Percentiles rank a stretch among this genome's conserved stretches.
phyloP scores from a whole-genome alignment of 1,140 invertebrate species.

The Lepidurus packardi region DNA sequence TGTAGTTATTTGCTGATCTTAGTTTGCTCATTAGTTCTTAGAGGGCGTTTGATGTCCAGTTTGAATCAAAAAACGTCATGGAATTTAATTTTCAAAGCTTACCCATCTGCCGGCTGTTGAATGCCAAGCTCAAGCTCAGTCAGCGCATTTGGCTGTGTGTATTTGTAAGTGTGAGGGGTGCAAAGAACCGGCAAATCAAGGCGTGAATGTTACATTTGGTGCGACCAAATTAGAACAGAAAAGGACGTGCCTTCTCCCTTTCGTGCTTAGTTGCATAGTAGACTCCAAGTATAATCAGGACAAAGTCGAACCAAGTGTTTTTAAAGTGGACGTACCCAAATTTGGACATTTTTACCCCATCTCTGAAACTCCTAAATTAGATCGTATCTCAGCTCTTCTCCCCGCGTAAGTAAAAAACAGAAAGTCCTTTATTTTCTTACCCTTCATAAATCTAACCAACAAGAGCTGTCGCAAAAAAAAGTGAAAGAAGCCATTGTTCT shows the following conservation, averaged over 20 bases:
- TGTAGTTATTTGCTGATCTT: too few species aligned
- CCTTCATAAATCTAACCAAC: background rate
- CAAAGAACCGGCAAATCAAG: background rate
- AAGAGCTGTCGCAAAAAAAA: background rate
- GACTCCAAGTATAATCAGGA: too few species aligned
- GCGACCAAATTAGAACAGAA: slow-evolving; percentile 10
- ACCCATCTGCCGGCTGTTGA: slow-evolving; percentile 5
- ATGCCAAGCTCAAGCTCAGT: background rate
- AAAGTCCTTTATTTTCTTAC: background rate
- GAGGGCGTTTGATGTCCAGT: background rate
- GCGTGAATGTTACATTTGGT: background rate
- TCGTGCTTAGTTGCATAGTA: background rate
- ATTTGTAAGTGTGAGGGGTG: background rate
- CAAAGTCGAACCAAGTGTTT: too few species aligned
- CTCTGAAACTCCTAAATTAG: background rate
- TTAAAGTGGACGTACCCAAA: background rate
- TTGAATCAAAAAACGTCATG: background rate
- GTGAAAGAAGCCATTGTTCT: background rate
- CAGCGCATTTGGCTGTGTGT: background rate
- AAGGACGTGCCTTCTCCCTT: background rate
- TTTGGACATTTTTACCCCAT: background rate
- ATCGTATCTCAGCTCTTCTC: background rate
- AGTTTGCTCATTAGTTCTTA: background rate
- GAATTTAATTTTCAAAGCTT: background rate
- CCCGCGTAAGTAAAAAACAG: background rate